Conservation (phyloP, 2,113 vertebrate genomes). For the Suncus etruscus region DNA sequence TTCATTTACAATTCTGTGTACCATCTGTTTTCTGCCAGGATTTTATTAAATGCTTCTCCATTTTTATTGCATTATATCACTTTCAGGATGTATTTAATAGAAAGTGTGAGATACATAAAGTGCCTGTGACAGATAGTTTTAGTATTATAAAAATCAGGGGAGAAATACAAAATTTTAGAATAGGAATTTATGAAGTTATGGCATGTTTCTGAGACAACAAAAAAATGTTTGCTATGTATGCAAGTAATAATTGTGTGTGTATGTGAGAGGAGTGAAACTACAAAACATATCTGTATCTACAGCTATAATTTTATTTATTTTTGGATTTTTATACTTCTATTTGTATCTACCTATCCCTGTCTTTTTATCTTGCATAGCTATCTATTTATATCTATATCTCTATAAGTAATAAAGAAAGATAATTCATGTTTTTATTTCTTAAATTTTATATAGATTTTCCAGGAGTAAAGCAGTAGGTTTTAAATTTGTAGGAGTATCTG, state of each 20-base stretch:
- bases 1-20: background rate
- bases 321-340: too few species aligned
- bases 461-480: background rate
- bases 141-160: background rate
- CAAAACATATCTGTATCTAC: background rate
- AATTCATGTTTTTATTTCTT: too few species aligned
- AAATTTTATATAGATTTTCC: background rate
- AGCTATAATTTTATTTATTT: background rate
- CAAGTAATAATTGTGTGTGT: background rate
- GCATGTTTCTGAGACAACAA: background rate
- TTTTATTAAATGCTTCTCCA: background rate
- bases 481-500: background rate
- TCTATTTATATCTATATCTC: background rate
- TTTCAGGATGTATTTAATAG: background rate
- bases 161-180: constrained; percentile 3
- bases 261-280: background rate
- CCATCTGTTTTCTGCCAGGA: background rate
- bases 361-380: too few species aligned
- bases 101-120: background rate
- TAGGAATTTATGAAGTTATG: background rate
- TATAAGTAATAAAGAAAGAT: background rate
- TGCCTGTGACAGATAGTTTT: background rate
- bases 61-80: constrained; percentile 6
- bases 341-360: too few species aligned
- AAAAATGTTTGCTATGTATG: background rate